These are phyloP conservation scores for Ammodytes marinus DNA, from an alignment of 2,113 vertebrate genomes.

Conservation along the genomic window DNA sequence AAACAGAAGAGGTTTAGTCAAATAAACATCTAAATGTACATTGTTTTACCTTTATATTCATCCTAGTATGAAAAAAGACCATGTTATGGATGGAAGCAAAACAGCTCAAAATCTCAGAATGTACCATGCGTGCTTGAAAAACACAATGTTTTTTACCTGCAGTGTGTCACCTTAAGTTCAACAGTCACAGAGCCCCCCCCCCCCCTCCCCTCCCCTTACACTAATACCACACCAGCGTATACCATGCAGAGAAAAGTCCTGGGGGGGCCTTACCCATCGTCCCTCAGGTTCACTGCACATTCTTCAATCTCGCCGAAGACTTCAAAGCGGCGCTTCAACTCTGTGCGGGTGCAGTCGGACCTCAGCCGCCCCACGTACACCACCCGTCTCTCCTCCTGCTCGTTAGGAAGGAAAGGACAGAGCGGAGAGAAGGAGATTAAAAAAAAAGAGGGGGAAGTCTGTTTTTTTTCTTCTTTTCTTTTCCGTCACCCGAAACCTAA, in stretches of 20 bases:
- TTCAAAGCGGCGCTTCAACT: constrained; percentile 98
- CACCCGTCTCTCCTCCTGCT: constrained; percentile 96
- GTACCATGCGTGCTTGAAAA: no score
- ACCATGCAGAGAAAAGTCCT: constrained; percentile 27
- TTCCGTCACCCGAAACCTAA: constrained; percentile 63
- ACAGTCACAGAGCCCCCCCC: no score
- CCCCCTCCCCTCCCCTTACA: not conserved
- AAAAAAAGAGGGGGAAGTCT: constrained; percentile 44
- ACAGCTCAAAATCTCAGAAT: no score
- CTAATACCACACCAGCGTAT: not conserved
- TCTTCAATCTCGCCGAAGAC: constrained; percentile 99
- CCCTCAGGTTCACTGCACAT: constrained; percentile 94
- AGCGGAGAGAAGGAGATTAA: constrained; percentile 68
- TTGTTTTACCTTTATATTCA: no score
- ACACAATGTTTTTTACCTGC: no score
- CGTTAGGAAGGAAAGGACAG: constrained; percentile 64
- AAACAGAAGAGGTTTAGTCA: not conserved
- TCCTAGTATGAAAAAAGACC: no score
- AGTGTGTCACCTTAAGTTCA: no score
- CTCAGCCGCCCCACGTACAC: constrained; percentile 97
- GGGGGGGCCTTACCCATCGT: constrained; percentile 91
- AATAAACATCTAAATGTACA: not conserved
- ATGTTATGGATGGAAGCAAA: no score
- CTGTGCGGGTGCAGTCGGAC: constrained; percentile 92
- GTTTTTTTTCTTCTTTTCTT: constrained; percentile 41